Evolutionary conservation across 2,797 vertebrate genomes (phyloP), one percentile per base, ranked within the genome.

Genomic region (Carcharodon carcharias): DNA sequence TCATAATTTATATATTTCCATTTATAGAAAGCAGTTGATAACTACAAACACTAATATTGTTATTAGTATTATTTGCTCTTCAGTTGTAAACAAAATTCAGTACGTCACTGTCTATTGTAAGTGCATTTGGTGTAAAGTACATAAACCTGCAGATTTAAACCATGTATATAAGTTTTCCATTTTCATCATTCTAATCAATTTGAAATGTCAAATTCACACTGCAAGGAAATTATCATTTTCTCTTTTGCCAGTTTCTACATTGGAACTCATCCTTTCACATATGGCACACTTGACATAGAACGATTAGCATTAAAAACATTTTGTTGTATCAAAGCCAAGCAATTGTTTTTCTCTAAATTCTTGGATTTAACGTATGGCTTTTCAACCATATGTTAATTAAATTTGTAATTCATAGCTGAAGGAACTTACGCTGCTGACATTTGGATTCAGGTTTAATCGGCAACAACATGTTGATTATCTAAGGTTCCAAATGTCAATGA

Each of bases 181-280:
- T 67, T 67, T 93, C 91, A 93, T 93, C 40, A 93, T 93, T 45
- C 21, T 12, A 40, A 93, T 93, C 61, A 65, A 93, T 65, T 45
- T 93, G n/a, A 67, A 93, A 65, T 65, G 58, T 65, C 58, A 93
- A 65, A 93, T 67, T 67, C 40, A 40, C 63, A 65, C 63, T 67
- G n/a, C 63, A 93, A 93, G 61, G n/a, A 11, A 65, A 67, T 67
- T 0, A 45, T 45, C 2, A 93, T 93, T 65, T 93, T 67, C 63
- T 45, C 40, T 67, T 91, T 16, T 45, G 61, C 61, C n/a, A 12
- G 61, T 65, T 65, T 93, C 63, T 9, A 67, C 21, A 26, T n/a
- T 93, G 8, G 21, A 67, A 67, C 21, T 65, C 61, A 93, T 93
- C 23, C 61, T 67, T 93, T 67, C 65, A 40, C 58, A 67, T 65